These are phyloP conservation scores for Adela reaumurella DNA, from an alignment of 2,888 invertebrate genomes.

Conservation along the genomic window DNA sequence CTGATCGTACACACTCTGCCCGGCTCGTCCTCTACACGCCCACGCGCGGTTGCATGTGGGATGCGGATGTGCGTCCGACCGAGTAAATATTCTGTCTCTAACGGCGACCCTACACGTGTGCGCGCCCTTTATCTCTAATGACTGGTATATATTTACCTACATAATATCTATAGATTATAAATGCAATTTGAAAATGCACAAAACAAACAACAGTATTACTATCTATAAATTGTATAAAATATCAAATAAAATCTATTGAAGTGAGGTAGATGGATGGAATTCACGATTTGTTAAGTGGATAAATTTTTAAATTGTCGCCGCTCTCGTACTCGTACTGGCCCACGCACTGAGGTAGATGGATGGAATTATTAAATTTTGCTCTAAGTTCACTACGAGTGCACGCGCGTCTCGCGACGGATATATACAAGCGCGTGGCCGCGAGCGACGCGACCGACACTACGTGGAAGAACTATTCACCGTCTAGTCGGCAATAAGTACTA, in stretches of 20 bases:
- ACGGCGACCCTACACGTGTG: too few relatives aligned
- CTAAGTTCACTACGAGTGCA: not conserved
- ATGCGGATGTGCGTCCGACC: too few relatives aligned
- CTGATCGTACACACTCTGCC: too few relatives aligned
- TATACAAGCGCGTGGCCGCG: too few relatives aligned
- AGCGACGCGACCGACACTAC: not conserved
- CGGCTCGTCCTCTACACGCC: too few relatives aligned
- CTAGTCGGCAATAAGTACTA: not conserved
- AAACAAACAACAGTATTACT: constrained; percentile 45
- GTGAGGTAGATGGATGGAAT: constrained; percentile 75
- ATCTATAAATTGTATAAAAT: constrained; percentile 58
- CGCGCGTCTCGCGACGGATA: too few relatives aligned
- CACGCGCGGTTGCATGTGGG: too few relatives aligned
- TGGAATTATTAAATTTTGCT: constrained; percentile 43
- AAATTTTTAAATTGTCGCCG: constrained; percentile 27
- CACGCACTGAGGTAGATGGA: constrained; percentile 59
- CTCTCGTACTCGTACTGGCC: constrained; percentile 29
- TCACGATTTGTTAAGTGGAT: constrained; percentile 40
- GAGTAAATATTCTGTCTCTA: too few relatives aligned
- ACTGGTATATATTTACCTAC: constrained; percentile 50
- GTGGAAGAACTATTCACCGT: not conserved
- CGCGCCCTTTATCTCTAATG: constrained; percentile 22
- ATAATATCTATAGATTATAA: constrained; percentile 51
- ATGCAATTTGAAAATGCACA: constrained; percentile 58
- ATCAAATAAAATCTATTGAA: constrained; percentile 60